These are phyloP conservation scores for Sphyrna mokarran DNA, from an alignment of 2,113 vertebrate genomes.

Conservation along the genomic window DNA sequence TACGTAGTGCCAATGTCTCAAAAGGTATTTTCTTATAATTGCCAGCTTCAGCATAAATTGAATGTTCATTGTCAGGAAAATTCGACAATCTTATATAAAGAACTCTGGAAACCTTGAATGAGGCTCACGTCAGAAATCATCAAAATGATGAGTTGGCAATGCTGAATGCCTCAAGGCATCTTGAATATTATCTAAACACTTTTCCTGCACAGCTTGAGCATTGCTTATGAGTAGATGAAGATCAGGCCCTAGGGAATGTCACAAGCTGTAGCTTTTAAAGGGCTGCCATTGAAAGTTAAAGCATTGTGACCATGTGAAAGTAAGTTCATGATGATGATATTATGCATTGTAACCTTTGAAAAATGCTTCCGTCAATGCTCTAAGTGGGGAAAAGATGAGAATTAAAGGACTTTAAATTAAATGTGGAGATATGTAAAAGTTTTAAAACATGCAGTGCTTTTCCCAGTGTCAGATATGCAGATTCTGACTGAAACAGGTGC, in stretches of 20 bases:
- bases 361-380: background rate
- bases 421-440: background rate
- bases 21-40: background rate
- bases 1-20: background rate
- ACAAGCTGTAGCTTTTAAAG: background rate
- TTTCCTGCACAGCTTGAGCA: background rate
- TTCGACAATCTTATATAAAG: background rate
- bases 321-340: background rate
- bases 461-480: background rate
- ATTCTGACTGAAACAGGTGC: background rate
- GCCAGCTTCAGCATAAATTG: background rate
- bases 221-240: background rate
- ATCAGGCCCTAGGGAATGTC: background rate
- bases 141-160: background rate
- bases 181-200: background rate
- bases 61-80: background rate
- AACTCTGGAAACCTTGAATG: background rate
- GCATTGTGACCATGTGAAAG: background rate
- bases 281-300: background rate
- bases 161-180: background rate
- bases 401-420: background rate
- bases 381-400: background rate
- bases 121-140: background rate
- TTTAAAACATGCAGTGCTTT: background rate
- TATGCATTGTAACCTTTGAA: background rate